Evolutionary conservation across 2,888 invertebrate genomes (phyloP), one percentile per base, ranked within the genome.

Genomic region (Pogonocherus hispidulus): DNA sequence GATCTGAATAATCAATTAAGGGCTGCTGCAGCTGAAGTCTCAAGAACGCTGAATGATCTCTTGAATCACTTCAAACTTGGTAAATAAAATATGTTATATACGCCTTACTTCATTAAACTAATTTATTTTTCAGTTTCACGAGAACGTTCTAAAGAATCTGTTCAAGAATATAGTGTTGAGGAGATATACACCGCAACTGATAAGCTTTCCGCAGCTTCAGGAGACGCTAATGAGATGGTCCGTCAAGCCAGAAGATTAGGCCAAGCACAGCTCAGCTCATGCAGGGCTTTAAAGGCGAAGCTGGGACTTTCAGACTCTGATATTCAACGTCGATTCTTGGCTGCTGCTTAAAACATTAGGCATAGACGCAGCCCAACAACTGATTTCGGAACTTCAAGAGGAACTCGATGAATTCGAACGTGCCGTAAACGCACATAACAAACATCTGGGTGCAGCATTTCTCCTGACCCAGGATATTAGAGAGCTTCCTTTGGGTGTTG

Each of bases 191-290:
- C 92, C 1, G 95, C 97, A 6, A 95, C 97, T 3, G 97, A 98
- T 84, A 91, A 94, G 54, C 87, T 99, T 55, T 92, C 94, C 66
- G 92, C 93, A 2, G 93, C 94, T 11, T 88, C 90, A n/a, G 94
- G 94, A 0, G 95, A 97, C 85, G 91, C 97, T 0, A 92, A 92
- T 5, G 97, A 98, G 86, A 98, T 98, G 98, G 94, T 99, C 49
- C 91, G 92, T 0, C 97, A 98, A 82, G 98, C 98, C 0, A 87
- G 96, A 57, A 91, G 94, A 27, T 87, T 98, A 67, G 98, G 98
- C 0, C 95, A 96, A 86, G 98, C 98, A 98, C 98, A 0, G 96
- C 98, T 0, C 93, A 95, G 73, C 89, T 99, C 66, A 98, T 99
- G 69, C 94, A 95, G 80, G 94, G 94, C 78, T 97, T 99, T 81